These are phyloP conservation scores for Sebastes minor DNA, from an alignment of 2,797 vertebrate species.

Conservation along the genomic window DNA sequence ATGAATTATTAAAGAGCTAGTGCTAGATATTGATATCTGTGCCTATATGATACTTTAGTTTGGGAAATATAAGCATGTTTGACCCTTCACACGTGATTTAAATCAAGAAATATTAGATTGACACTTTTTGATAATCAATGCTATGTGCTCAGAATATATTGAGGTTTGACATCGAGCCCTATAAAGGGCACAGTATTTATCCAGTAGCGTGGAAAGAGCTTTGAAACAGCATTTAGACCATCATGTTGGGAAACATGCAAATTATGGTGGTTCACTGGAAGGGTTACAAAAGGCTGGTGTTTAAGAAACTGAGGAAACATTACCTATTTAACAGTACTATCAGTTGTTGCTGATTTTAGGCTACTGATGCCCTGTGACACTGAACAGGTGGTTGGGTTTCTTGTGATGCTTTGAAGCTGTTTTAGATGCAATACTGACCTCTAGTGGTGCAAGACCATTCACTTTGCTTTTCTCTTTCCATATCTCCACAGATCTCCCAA, in stretches of 20 bases:
- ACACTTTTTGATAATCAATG: not conserved
- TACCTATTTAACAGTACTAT: not conserved
- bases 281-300: not conserved
- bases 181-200: not conserved
- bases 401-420: not conserved
- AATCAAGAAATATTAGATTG: not conserved
- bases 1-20: not conserved
- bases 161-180: not conserved
- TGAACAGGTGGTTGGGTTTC: not conserved
- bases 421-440: conserved; percentile 52
- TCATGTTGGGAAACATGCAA: not conserved
- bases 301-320: not conserved
- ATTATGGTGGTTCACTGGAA: not conserved
- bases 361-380: not conserved
- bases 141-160: not conserved
- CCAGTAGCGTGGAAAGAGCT: not conserved
- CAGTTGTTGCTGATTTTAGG: not conserved
- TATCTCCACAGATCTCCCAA: conserved; percentile 35
- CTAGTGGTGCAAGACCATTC: conserved; percentile 38
- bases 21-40: not conserved
- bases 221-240: not conserved
- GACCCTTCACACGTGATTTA: not conserved
- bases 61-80: not conserved
- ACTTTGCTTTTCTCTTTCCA: conserved; percentile 21
- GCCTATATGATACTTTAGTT: not conserved